A percentile compares a stretch with the other conserved stretches of the same genome.
phyloP scores from a whole-genome alignment of 1,140 invertebrate species.

The Ctenoplectra terminalis region DNA sequence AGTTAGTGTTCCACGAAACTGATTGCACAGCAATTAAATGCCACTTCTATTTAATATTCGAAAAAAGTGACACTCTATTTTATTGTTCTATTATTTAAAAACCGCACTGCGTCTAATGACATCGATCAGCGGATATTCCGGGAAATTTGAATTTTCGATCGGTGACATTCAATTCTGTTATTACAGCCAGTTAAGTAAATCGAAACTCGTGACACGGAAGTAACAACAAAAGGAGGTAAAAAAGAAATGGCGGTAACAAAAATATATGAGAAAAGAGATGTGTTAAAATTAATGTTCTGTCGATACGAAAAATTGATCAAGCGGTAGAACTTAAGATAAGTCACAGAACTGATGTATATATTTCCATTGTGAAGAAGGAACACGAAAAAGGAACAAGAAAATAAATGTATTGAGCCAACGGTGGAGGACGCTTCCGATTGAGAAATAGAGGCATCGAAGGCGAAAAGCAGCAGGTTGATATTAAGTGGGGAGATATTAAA shows the following conservation, averaged over 20 bases:
- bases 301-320: not conserved
- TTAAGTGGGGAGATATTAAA: slow-evolving; percentile 62
- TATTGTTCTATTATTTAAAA: not conserved
- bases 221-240: not conserved
- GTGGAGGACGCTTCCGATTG: slow-evolving; percentile 43
- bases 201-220: not conserved
- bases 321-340: not conserved
- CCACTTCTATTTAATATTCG: not conserved
- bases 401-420: slow-evolving; percentile 9
- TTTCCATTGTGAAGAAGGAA: not conserved
- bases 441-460: slow-evolving; percentile 45
- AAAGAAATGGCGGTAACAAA: not conserved
- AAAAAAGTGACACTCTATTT: not conserved
- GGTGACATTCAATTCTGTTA: not conserved
- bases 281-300: not conserved
- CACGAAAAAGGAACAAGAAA: not conserved
- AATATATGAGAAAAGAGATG: not conserved
- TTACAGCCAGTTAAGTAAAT: too few relatives aligned
- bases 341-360: not conserved
- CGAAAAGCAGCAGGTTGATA: slow-evolving; percentile 58
- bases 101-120: slow-evolving; percentile 21
- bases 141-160: not conserved
- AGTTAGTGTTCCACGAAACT: not conserved
- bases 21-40: not conserved
- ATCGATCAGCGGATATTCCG: not conserved